Conservation (phyloP, 1,140 invertebrate genomes). For the Mya arenaria region DNA sequence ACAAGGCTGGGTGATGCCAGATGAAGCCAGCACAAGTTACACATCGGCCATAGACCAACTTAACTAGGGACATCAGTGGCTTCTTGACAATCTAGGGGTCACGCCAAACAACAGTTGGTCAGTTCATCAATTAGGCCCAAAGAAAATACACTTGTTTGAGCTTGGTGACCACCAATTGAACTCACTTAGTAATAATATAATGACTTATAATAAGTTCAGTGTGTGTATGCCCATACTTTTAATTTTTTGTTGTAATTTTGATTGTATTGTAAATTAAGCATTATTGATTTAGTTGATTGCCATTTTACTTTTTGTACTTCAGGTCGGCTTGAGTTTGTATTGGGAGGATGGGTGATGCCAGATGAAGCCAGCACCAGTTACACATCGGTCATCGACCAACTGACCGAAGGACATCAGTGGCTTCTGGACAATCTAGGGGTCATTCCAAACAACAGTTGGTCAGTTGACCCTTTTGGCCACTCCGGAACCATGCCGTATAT, state of each 20-base stretch:
- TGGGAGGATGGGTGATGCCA: slow-evolving; percentile 99
- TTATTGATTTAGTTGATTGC: background rate
- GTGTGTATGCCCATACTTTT: no score
- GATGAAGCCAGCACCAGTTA: slow-evolving; percentile 97
- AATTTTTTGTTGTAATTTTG: no score
- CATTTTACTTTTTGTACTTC: background rate
- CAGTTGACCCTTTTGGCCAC: slow-evolving; percentile 97
- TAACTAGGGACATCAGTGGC: slow-evolving; percentile 97
- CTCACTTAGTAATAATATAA: no score
- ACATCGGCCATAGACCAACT: slow-evolving; percentile 97
- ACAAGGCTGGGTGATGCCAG: slow-evolving; percentile 99
- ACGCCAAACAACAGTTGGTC: slow-evolving; percentile 89
- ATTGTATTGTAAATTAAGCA: no score
- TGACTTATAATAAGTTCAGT: no score
- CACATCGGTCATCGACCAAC: slow-evolving; percentile 96
- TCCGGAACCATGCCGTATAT: slow-evolving; percentile 94
- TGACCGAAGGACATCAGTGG: slow-evolving; percentile 98
- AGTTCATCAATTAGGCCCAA: slow-evolving; percentile 96
- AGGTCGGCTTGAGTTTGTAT: slow-evolving; percentile 95
- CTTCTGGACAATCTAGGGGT: slow-evolving; percentile 89
- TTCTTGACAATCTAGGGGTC: slow-evolving; percentile 89
- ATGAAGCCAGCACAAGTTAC: slow-evolving; percentile 96
- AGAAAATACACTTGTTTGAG: no score
- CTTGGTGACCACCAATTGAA: no score
- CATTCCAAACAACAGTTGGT: slow-evolving; percentile 88